A percentile compares a stretch with the other conserved stretches of the same genome.
phyloP scores from a whole-genome alignment of 2,888 invertebrate genomes.

The Euplagia quadripunctaria region DNA sequence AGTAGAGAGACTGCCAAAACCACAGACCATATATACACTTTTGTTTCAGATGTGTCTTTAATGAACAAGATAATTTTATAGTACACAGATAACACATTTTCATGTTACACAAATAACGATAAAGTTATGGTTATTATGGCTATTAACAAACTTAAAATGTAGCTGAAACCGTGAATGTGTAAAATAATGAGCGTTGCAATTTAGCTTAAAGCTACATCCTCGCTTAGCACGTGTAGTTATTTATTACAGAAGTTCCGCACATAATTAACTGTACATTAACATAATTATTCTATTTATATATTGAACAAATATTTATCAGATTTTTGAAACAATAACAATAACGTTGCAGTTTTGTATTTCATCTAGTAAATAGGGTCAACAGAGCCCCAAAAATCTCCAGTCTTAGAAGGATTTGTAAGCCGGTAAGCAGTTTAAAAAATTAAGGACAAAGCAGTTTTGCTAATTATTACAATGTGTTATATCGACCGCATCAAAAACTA shows the following conservation, averaged over 20 bases:
- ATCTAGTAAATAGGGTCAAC: not conserved
- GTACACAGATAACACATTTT: not conserved
- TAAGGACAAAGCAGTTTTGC: not conserved
- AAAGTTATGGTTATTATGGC: not conserved
- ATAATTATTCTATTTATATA: too few relatives aligned
- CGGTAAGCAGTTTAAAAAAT: not conserved
- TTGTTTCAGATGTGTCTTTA: not conserved
- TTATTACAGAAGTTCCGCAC: not conserved
- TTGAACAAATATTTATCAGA: not conserved
- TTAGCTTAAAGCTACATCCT: slow-evolving; percentile 8
- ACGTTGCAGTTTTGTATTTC: not conserved
- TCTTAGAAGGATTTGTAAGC: not conserved
- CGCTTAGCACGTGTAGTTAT: not conserved
- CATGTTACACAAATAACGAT: not conserved
- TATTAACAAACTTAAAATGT: not conserved
- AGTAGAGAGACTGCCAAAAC: too few relatives aligned
- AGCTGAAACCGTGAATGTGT: slow-evolving; percentile 6
- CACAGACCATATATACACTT: too few relatives aligned
- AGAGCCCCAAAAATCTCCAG: not conserved
- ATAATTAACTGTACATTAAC: too few relatives aligned
- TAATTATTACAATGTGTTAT: not conserved
- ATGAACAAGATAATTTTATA: not conserved
- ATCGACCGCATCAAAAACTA: not conserved
- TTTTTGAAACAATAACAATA: not conserved
- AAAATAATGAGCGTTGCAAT: slow-evolving; percentile 19